Evolutionary conservation across 2,797 vertebrate species (phyloP), one percentile per base, ranked within the genome.

Genomic region (Lepilemur septentrionalis): DNA sequence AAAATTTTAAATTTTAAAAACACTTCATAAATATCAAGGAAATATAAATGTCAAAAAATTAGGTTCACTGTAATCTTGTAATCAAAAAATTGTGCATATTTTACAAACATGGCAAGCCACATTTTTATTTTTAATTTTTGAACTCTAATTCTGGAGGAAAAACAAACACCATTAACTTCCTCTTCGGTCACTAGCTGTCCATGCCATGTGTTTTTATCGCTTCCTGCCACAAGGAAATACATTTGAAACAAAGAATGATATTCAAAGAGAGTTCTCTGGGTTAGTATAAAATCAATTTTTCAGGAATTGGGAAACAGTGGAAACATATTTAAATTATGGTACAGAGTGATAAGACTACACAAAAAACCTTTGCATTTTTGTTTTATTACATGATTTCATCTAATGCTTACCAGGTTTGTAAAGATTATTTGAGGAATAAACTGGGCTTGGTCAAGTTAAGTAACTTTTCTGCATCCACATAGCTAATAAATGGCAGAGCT

Each of bases 71-170:
- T 89, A 57, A 81, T 84, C 46, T 79, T 93, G 14, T 57, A 92
- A 76, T 94, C 48, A 89, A 90, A 87, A 75, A 65, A 59, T 69
- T 90, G 65, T 82, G 28, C 83, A 46, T 91, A 75, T 69, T 91
- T 94, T 86, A 93, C 67, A 95, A 95, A 84, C 50, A 87, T 95
- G 79, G 89, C 70, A 97, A 82, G 76, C 69, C 61, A 65, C 12
- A 43, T 63, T 95, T 97, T 96, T 93, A 93, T 94, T 95, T 97
- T 97, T 96, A 81, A 93, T 96, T 95, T 96, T 89, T 84, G 61
- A 93, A 93, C 79, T 94, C 81, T 94, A 94, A 95, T 95, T 95
- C 75, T 93, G 63, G 67, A 95, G 78, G 84, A 69, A 97, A 97
- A 97, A 70, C 83, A 97, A 97, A 95, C 93, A 96, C 72, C 59